A percentile compares a stretch with the other conserved stretches of the same genome.
Evolutionary conservation across 2,113 vertebrate species (phyloP).

Genomic region (Tachuris rubrigastra): DNA sequence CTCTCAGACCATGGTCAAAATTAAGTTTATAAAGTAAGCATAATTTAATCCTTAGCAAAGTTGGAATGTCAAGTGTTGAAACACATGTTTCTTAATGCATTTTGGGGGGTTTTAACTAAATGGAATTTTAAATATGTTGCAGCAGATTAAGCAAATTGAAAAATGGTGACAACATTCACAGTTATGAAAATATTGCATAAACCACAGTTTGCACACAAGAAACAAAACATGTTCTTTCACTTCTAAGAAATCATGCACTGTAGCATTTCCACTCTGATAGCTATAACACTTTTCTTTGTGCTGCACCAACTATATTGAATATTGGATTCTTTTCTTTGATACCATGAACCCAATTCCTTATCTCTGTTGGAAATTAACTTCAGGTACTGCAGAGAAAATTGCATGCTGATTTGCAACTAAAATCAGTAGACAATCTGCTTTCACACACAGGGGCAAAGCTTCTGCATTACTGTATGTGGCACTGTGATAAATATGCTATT

Average conservation of each 20-base stretch:
- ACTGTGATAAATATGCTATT: background rate
- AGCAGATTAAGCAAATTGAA: background rate
- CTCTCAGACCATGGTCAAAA: background rate
- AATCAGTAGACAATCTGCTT: background rate
- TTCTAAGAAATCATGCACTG: background rate
- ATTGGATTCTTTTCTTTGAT: background rate
- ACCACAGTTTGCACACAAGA: background rate
- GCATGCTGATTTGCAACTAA: background rate
- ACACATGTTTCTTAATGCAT: background rate
- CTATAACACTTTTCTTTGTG: background rate
- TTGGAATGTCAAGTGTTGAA: background rate
- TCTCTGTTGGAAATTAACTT: background rate
- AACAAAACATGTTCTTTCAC: background rate
- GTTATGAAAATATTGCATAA: background rate
- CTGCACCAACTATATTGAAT: background rate
- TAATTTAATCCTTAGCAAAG: background rate
- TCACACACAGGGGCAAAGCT: background rate
- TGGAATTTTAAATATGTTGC: background rate
- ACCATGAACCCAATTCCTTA: background rate
- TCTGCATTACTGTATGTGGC: background rate
- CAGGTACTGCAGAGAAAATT: background rate
- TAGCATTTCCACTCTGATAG: background rate
- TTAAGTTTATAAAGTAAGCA: background rate
- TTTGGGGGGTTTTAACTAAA: background rate
- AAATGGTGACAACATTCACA: background rate